Evolutionary conservation across 1,140 invertebrate species (phyloP).

Genomic region (Platorchestia sp.): DNA sequence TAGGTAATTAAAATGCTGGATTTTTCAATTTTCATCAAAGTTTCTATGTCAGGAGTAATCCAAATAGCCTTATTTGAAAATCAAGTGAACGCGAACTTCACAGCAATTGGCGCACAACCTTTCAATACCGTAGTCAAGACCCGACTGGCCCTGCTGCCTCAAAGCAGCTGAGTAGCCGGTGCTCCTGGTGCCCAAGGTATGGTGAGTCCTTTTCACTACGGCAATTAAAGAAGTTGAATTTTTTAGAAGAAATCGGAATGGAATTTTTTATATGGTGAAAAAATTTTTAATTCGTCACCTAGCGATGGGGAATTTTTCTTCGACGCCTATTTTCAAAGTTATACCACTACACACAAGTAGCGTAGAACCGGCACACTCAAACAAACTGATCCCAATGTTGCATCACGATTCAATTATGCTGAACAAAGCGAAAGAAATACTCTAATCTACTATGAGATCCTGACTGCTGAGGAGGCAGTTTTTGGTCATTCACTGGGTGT

Average conservation of each 20-base stretch:
- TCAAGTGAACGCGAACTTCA: not conserved
- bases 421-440: not conserved
- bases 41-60: not conserved
- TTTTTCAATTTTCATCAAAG: not conserved
- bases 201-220: not conserved
- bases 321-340: not conserved
- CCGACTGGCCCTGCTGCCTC: not conserved
- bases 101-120: not conserved
- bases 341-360: not conserved
- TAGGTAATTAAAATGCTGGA: not conserved
- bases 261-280: not conserved
- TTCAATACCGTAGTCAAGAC: not conserved
- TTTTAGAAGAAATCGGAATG: not conserved
- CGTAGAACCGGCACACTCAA: not conserved
- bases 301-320: not conserved
- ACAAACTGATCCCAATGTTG: not conserved
- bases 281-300: not conserved
- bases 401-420: not conserved
- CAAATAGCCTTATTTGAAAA: not conserved
- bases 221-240: not conserved
- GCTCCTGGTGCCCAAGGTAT: not conserved
- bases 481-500: not conserved
- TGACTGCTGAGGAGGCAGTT: no score
- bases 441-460: not conserved
- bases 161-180: slow-evolving; percentile 1